Evolutionary conservation across 2,888 invertebrate species (phyloP).

Genomic region (Dioctria linearis): DNA sequence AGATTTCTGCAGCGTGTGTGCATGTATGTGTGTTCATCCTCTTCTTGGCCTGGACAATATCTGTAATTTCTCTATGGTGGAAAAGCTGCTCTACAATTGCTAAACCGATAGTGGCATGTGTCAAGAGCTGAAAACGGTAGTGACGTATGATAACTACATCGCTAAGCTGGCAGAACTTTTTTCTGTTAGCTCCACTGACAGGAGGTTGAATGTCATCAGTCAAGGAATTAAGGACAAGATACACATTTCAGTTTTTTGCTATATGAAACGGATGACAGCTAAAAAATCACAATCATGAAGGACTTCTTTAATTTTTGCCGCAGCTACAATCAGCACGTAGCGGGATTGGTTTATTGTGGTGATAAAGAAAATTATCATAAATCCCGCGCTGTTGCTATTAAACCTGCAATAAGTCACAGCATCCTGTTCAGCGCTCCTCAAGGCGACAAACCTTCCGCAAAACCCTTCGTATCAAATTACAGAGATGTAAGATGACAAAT

Average conservation of each 20-base stretch:
- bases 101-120: slow-evolving; percentile 52
- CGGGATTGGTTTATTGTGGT: neutral
- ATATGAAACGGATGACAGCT: slow-evolving; percentile 24
- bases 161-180: slow-evolving; percentile 43
- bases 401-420: slow-evolving; percentile 55
- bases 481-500: slow-evolving; percentile 56
- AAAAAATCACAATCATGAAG: slow-evolving; percentile 11
- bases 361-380: slow-evolving; percentile 51
- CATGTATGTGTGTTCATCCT: neutral
- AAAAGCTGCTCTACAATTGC: slow-evolving; percentile 23
- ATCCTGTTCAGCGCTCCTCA: slow-evolving; percentile 7
- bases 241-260: slow-evolving; percentile 42
- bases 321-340: neutral
- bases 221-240: slow-evolving; percentile 48
- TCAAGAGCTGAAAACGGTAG: slow-evolving; percentile 39
- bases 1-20: slow-evolving; percentile 5
- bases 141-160: slow-evolving; percentile 49
- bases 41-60: slow-evolving; percentile 25
- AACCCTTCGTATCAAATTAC: slow-evolving; percentile 56
- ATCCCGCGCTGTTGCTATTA: slow-evolving; percentile 56
- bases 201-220: slow-evolving; percentile 48
- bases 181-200: slow-evolving; percentile 35
- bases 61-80: slow-evolving; percentile 43
- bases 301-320: neutral
- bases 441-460: slow-evolving; percentile 49